These are phyloP conservation scores for Craterocephalus amniculus DNA, from an alignment of 2,797 vertebrate genomes.

Conservation along the genomic window DNA sequence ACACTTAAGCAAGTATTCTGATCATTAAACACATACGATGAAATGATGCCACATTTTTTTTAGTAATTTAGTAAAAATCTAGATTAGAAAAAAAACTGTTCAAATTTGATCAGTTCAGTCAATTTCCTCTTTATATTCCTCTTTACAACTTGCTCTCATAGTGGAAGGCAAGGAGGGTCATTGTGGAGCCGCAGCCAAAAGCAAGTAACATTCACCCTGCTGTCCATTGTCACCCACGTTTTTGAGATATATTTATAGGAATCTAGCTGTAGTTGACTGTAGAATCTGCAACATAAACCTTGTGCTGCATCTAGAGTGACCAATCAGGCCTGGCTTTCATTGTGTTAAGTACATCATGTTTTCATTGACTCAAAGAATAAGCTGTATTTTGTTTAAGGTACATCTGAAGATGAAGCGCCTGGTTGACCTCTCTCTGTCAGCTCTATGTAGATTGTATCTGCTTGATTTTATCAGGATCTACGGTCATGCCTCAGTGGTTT, in stretches of 20 bases:
- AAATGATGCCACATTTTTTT: neutral
- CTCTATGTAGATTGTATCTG: constrained; percentile 2
- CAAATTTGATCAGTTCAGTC: constrained; percentile 27
- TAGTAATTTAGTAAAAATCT: constrained; percentile 1
- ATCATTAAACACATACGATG: constrained; percentile 11
- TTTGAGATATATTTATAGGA: constrained; percentile 13
- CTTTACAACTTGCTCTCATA: constrained; percentile 59
- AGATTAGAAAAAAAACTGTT: constrained; percentile 14
- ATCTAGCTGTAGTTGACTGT: constrained; percentile 19
- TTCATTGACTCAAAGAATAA: neutral
- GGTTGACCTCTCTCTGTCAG: neutral
- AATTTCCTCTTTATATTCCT: constrained; percentile 43
- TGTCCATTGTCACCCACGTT: constrained; percentile 18
- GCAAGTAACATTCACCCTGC: constrained; percentile 75
- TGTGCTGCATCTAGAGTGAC: constrained; percentile 3
- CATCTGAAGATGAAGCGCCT: constrained; percentile 1
- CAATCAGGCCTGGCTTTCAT: constrained; percentile 2
- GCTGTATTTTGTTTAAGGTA: constrained; percentile 1
- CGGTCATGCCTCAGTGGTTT: constrained; percentile 19
- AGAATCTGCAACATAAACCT: constrained; percentile 14
- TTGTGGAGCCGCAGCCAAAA: constrained; percentile 75
- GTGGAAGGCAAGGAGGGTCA: constrained; percentile 73
- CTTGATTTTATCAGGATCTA: constrained; percentile 16
- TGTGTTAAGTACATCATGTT: neutral
- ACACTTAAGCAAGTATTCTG: constrained; percentile 78